A percentile compares a stretch with the other conserved stretches of the same genome.
Conservation (phyloP, 2,888 invertebrate species). For the Hemicrepidius hirtus region DNA sequence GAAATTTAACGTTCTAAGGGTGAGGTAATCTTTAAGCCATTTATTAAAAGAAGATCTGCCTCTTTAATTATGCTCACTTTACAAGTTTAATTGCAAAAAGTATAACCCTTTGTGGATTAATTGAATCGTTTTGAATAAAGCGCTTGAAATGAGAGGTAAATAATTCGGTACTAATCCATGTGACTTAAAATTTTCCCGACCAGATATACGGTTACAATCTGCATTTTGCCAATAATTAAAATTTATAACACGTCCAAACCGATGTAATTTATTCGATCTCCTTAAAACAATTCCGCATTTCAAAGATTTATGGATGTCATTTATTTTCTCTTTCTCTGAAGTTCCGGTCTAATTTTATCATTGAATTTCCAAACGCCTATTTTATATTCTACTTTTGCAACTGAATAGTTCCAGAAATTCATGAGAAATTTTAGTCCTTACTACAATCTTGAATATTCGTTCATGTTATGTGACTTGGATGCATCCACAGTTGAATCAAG, state of each 20-base stretch:
- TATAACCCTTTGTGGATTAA: slow-evolving; percentile 7
- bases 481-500: too few relatives aligned
- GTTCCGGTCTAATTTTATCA: not conserved
- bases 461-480: too few relatives aligned
- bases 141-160: not conserved
- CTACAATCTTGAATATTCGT: too few relatives aligned
- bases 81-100: slow-evolving; percentile 9
- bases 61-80: slow-evolving; percentile 9
- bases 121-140: slow-evolving; percentile 4
- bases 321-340: slow-evolving; percentile 22
- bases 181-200: not conserved
- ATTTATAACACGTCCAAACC: slow-evolving; percentile 14
- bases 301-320: slow-evolving; percentile 12
- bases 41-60: slow-evolving; percentile 1
- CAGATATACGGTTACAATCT: not conserved
- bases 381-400: not conserved
- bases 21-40: not conserved
- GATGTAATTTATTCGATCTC: slow-evolving; percentile 4
- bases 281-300: slow-evolving; percentile 13
- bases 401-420: too few relatives aligned
- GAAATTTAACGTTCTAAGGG: not conserved
- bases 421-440: too few relatives aligned
- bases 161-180: slow-evolving; percentile 1
- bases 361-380: not conserved
- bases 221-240: slow-evolving; percentile 14